Percentiles rank a stretch among this genome's conserved stretches.
phyloP scores from a whole-genome alignment of 2,888 invertebrate genomes.

The Monopis laevigella region DNA sequence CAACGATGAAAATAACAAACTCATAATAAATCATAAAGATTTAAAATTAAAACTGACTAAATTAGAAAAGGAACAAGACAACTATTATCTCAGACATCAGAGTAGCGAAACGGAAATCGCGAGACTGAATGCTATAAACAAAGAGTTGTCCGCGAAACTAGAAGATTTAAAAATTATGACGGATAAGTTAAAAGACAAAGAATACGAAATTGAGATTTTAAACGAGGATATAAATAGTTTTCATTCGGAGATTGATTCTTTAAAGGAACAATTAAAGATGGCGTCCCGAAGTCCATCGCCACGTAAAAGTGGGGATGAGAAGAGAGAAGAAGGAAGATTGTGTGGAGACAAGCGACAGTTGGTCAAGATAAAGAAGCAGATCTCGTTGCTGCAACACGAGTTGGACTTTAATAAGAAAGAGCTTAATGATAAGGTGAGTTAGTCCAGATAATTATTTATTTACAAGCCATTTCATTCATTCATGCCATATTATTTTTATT shows the following conservation, averaged over 20 bases:
- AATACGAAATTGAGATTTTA: slow-evolving; percentile 63
- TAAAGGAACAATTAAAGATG: slow-evolving; percentile 57
- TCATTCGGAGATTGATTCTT: slow-evolving; percentile 54
- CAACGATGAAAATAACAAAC: slow-evolving; percentile 47
- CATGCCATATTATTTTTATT: too few species aligned
- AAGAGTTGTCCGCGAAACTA: slow-evolving; percentile 44
- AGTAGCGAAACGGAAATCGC: slow-evolving; percentile 47
- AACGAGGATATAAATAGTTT: slow-evolving; percentile 59
- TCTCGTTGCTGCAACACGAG: slow-evolving; percentile 49
- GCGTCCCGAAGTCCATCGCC: slow-evolving; percentile 66
- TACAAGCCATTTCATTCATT: too few species aligned
- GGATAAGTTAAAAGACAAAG: slow-evolving; percentile 56
- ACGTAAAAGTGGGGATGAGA: slow-evolving; percentile 60
- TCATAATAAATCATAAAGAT: slow-evolving; percentile 41
- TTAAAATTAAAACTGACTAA: slow-evolving; percentile 45
- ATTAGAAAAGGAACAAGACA: slow-evolving; percentile 56
- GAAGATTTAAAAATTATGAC: slow-evolving; percentile 49
- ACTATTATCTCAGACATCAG: slow-evolving; percentile 44
- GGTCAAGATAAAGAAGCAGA: slow-evolving; percentile 57
- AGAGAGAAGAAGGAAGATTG: slow-evolving; percentile 43
- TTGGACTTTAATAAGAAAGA: slow-evolving; percentile 57
- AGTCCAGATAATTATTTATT: too few species aligned
- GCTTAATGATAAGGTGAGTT: slow-evolving; percentile 52
- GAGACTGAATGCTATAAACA: slow-evolving; percentile 43
- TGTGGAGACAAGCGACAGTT: slow-evolving; percentile 68